Base-by-base conservation (phyloP, 2,888 invertebrate species). In the Agrotis exclamationis region DNA sequence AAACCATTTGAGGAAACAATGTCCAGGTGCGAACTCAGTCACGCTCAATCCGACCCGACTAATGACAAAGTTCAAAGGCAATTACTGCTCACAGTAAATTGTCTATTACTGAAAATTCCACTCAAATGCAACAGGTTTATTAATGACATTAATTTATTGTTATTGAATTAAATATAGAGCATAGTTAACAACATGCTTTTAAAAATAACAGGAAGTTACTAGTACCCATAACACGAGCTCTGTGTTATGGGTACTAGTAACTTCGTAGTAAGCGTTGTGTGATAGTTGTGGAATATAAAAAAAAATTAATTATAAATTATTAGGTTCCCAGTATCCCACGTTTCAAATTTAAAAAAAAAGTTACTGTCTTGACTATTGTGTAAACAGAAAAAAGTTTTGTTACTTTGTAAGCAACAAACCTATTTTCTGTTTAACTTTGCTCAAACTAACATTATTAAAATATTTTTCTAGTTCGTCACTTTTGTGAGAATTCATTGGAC, bases 11-110 rank as follows among this genome's bases (percentile, higher is more conserved):
- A 80, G 85, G 85, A 82, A 88, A 88, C 87, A 87, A 86, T 86
- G 87, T 89, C 91, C 92, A 92, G 92, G 89, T 92, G 92, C 79
- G 59, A 76, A 67, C 69, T 81, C 83, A 87, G 91, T 91, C 88
- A 90, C 91, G 91, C 87, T 89, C 82, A 87, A 90, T 90, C 88
- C 81, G 86, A 85, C 87, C 79, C 86, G 80, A 82, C 85, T 89
- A 87, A 89, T 85, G 86, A 86, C 86, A 59, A 54, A 82, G 79
- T 80, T 83, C 83, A 81, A 74, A 84, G 85, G 83, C 85, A 89
- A 89, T 89, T 90, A 90, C 74, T 68, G 69, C 69, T 78, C 74
- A 82, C 84, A 76, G 83, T 74, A 54, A 78, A 77, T 45, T 39
- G 48, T 44, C 28, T 16, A n/a, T n/a, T n/a, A 63, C 56, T 63